phyloP scores from a whole-genome alignment of 2,888 invertebrate species.

The Pristionchus maxplancki region DNA sequence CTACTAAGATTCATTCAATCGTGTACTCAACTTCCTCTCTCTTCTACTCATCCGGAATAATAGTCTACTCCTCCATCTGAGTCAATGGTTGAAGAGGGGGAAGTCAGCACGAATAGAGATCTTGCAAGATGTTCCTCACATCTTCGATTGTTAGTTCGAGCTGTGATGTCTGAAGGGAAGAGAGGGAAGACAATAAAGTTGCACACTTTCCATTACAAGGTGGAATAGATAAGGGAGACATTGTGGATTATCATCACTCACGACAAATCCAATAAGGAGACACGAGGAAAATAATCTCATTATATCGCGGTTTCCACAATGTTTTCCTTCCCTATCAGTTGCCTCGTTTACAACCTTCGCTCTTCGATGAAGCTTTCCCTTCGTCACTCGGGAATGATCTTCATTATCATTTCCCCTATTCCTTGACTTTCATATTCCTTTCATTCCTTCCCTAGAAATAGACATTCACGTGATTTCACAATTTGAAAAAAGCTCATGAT shows the following conservation, averaged over 20 bases:
- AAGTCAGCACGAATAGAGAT: background rate
- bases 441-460: background rate
- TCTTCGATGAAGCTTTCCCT: background rate
- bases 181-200: conserved; percentile 15
- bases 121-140: background rate
- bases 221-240: background rate
- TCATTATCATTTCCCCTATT: background rate
- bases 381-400: background rate
- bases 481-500: background rate
- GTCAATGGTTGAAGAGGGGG: no score
- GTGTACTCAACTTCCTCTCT: background rate
- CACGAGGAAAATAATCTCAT: background rate
- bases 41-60: conserved; percentile 1
- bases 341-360: background rate
- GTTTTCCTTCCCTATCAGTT: background rate
- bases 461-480: background rate
- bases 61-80: background rate
- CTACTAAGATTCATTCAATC: background rate
- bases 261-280: conserved; percentile 10
- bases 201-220: background rate
- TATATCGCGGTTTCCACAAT: background rate
- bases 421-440: background rate
- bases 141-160: background rate
- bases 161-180: background rate
- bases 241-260: background rate